A percentile compares a stretch with the other conserved stretches of the same genome.
phyloP scores from a whole-genome alignment of 2,888 invertebrate species.

The Sycophila texana region DNA sequence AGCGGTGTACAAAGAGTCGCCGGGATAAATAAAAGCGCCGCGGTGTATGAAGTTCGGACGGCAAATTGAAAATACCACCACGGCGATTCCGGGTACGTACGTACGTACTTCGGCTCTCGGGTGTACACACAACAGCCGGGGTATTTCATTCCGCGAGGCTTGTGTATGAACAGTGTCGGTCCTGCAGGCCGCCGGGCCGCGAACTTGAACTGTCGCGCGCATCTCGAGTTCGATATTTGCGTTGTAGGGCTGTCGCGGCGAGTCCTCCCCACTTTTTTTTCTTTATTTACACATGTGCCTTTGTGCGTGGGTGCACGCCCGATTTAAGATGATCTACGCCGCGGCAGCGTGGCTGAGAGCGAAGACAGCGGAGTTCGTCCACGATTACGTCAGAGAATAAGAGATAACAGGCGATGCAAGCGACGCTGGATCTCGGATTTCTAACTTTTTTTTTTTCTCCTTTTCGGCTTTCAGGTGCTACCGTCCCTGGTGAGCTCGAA shows the following conservation, averaged over 20 bases:
- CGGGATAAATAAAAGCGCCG: too few species aligned
- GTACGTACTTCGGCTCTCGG: background rate
- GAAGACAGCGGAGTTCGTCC: background rate
- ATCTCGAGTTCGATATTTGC: conserved; percentile 15
- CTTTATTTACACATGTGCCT: too few species aligned
- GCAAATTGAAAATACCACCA: too few species aligned
- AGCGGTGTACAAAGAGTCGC: too few species aligned
- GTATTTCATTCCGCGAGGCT: conserved; percentile 6
- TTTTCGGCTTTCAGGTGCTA: conserved; percentile 67
- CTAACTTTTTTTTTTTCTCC: background rate
- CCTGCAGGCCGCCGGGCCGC: conserved; percentile 1
- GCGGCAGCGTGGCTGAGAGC: conserved; percentile 9
- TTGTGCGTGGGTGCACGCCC: too few species aligned
- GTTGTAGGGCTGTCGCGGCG: background rate
- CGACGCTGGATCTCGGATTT: background rate
- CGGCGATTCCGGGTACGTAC: background rate
- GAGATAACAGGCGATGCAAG: background rate
- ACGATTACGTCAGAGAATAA: conserved; percentile 11
- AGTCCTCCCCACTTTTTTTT: background rate
- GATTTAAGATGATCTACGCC: background rate
- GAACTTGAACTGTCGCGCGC: conserved; percentile 14
- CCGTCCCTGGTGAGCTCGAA: conserved; percentile 71
- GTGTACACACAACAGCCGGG: background rate
- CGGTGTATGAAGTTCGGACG: too few species aligned
- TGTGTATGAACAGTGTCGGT: background rate